Conservation (phyloP, 1,140 invertebrate species). For the Fopius arisanus region DNA sequence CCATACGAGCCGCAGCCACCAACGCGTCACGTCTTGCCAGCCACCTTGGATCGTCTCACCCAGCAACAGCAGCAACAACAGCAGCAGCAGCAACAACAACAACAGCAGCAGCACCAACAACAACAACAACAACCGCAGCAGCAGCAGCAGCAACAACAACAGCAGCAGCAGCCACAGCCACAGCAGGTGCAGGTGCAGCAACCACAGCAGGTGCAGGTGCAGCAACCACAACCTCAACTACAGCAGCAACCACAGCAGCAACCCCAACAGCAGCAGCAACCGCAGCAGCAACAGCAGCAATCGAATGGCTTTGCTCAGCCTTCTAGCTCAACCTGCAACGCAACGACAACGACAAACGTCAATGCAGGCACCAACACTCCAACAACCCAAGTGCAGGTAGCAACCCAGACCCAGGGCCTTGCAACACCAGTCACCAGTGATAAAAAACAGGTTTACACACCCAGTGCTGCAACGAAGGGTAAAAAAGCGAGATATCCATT, state of each 20-base stretch:
- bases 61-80: too few species aligned
- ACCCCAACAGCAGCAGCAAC: too few species aligned
- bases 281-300: too few species aligned
- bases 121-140: too few species aligned
- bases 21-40: background rate
- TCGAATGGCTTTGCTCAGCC: slow-evolving; percentile 45
- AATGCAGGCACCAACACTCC: slow-evolving; percentile 31
- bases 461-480: slow-evolving; percentile 51
- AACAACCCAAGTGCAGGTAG: slow-evolving; percentile 68
- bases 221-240: too few species aligned
- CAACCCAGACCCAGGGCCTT: slow-evolving; percentile 67
- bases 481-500: slow-evolving; percentile 60
- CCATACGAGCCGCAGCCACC: background rate
- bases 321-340: background rate
- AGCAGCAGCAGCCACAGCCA: too few species aligned
- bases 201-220: too few species aligned
- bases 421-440: slow-evolving; percentile 54
- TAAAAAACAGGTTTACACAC: slow-evolving; percentile 58
- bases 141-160: too few species aligned
- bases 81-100: too few species aligned
- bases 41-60: slow-evolving; percentile 43
- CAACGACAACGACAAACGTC: slow-evolving; percentile 17
- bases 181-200: too few species aligned
- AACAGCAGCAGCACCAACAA: too few species aligned
- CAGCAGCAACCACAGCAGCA: too few species aligned